Evolutionary conservation across 1,140 invertebrate genomes (phyloP), one percentile per base, ranked within the genome.

Genomic region (Ooceraea biroi): DNA sequence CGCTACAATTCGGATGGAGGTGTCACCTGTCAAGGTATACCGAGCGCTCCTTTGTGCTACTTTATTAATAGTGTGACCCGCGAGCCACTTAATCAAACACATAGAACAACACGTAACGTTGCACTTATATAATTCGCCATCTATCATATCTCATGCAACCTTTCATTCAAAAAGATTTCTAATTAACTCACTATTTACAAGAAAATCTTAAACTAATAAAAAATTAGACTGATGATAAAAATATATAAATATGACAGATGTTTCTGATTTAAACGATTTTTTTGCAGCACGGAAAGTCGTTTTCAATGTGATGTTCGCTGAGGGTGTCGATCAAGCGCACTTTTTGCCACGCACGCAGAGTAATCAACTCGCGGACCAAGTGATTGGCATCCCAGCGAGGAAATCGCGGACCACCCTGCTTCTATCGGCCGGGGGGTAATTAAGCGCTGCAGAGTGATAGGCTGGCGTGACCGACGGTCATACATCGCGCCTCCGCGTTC

Each of bases 381-480:
- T 78, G 88, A 90, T 90, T 89, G 87, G 60, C 80, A 88, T 82
- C 57, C 72, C 72, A 76, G 89, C 44, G 41, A 85, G 69, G 80
- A 91, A 89, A 91, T 85, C 83, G 87, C 69, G 88, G 92, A 92
- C 92, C 91, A 92, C 92, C 92, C 92, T 82, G 91, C 60, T 63
- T 89, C 57, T 63, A 88, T 91, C 85, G 85, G 83, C 82, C 85
- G 68, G 76, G 82, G 87, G 91, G 91, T 92, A 92, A 92, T 92
- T 92, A 92, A 92, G 90, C 91, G 90, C 86, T 84, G 91, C 85
- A 85, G 91, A 92, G 89, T 89, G 90, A 91, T 91, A 85, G 90
- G 90, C 83, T 92, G 91, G 91, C 92, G 92, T 92, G 92, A 92
- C 91, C 87, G 85, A 80, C 90, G 88, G 88, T 92, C 91, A 90